These are phyloP conservation scores for Smittia aterrima DNA, from an alignment of 2,888 invertebrate genomes.

Conservation along the genomic window DNA sequence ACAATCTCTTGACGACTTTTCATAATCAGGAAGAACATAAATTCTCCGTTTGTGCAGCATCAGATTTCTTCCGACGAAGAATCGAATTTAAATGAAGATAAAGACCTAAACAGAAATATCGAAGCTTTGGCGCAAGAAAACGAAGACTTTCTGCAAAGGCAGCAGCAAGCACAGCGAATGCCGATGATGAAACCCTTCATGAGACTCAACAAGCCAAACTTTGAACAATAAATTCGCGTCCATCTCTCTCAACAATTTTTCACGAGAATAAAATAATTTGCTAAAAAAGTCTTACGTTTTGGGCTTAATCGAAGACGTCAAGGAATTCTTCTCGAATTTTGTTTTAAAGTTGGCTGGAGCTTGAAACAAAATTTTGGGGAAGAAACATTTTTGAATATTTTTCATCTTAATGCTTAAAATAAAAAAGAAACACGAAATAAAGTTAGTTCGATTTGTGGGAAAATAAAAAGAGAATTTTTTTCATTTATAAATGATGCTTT, in stretches of 20 bases:
- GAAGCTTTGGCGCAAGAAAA: background rate
- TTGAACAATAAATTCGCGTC: background rate
- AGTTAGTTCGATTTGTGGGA: too few species aligned
- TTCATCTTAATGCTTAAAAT: background rate
- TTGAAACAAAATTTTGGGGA: constrained; percentile 13
- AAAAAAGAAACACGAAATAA: too few species aligned
- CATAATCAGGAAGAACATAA: background rate
- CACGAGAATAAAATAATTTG: background rate
- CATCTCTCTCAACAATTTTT: constrained; percentile 15
- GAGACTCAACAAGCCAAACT: background rate
- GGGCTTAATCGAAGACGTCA: background rate
- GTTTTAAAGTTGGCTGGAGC: constrained; percentile 18
- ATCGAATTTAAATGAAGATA: background rate
- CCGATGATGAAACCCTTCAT: background rate
- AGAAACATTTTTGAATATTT: constrained; percentile 5
- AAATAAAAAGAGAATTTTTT: too few species aligned
- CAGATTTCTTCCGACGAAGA: background rate
- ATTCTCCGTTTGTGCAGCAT: background rate
- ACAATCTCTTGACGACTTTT: too few species aligned
- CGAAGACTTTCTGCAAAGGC: background rate
- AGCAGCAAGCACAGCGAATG: background rate
- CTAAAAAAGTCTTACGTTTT: background rate
- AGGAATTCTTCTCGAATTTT: background rate
- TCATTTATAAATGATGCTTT: too few species aligned
- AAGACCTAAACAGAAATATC: background rate